Evolutionary conservation across 1,140 invertebrate species (phyloP).

Genomic region (Neodiprion pinetum): DNA sequence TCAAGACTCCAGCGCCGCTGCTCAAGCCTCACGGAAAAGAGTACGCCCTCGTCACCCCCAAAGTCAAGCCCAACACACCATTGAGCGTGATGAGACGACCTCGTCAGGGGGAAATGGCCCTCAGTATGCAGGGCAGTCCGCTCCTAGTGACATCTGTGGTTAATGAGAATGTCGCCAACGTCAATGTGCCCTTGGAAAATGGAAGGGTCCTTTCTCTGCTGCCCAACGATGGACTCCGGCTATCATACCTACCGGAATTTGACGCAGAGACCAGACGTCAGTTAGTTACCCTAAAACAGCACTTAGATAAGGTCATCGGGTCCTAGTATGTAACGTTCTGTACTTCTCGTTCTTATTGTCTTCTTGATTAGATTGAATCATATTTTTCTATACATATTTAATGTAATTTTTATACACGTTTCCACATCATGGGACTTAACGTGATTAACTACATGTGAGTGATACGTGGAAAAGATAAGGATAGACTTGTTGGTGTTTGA

Average conservation of each 20-base stretch:
- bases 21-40: slow-evolving; percentile 17
- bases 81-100: slow-evolving; percentile 68
- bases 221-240: slow-evolving; percentile 63
- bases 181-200: slow-evolving; percentile 68
- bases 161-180: slow-evolving; percentile 64
- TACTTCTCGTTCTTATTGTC: no score
- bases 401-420: no score
- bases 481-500: no score
- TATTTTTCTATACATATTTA: no score
- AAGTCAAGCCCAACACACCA: slow-evolving; percentile 66
- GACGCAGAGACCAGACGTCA: slow-evolving; percentile 62
- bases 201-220: slow-evolving; percentile 68
- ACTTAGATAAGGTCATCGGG: slow-evolving; percentile 63
- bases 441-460: no score
- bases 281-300: slow-evolving; percentile 64
- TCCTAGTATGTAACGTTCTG: neutral
- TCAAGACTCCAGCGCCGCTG: slow-evolving; percentile 43
- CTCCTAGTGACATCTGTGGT: slow-evolving; percentile 63
- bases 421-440: no score
- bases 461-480: no score
- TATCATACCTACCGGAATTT: slow-evolving; percentile 64
- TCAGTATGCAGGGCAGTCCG: slow-evolving; percentile 72
- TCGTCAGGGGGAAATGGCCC: slow-evolving; percentile 69
- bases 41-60: slow-evolving; percentile 50
- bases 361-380: no score